Evolutionary conservation across 1,140 invertebrate species (phyloP), one percentile per base, ranked within the genome.

Genomic region (Drosophila santomea): DNA sequence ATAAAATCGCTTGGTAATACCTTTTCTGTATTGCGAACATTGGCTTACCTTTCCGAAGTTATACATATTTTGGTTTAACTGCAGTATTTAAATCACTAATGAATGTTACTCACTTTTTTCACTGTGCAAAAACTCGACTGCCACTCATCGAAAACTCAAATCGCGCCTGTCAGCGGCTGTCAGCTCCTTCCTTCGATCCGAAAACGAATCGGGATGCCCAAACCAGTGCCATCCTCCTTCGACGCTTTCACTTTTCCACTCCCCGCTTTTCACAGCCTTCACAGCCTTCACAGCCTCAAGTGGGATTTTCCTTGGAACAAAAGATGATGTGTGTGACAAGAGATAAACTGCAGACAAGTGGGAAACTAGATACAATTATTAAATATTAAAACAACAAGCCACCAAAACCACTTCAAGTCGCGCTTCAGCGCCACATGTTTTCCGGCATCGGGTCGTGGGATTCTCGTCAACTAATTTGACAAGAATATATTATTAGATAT

Each of bases 331-430:
- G 59, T 61, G 72, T 59, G 61, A 64, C 73, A 75, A 41, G 8
- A 45, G 54, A 25, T 14, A 32, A 15, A 25, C n/a, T 15, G 36
- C 48, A n/a, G 68, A 77, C 71, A 83, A 88, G 63, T 71, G 62
- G 56, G 83, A 83, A 88, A 88, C 83, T 88, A 88, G 83, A 88
- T 88, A 88, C 83, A 88, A 88, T 88, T 88, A 88, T 88, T 88
- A 88, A 88, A 89, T 88, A 83, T 88, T 89, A 88, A 89, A 83
- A 88, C 50, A 88, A 88, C 84, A 88, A 28, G 45, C 28, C 52
- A 55, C 61, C 28, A 32, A 71, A 69, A 78, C 57, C 78, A 82
- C 82, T 86, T 75, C 55, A 78, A 88, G 79, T 88, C 67, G 66
- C 75, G 82, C 83, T 88, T 66, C 79, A 66, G 71, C 71, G 79